Evolutionary conservation across 2,888 invertebrate species (phyloP), one percentile per base, ranked within the genome.

Genomic region (Clanis bilineata): DNA sequence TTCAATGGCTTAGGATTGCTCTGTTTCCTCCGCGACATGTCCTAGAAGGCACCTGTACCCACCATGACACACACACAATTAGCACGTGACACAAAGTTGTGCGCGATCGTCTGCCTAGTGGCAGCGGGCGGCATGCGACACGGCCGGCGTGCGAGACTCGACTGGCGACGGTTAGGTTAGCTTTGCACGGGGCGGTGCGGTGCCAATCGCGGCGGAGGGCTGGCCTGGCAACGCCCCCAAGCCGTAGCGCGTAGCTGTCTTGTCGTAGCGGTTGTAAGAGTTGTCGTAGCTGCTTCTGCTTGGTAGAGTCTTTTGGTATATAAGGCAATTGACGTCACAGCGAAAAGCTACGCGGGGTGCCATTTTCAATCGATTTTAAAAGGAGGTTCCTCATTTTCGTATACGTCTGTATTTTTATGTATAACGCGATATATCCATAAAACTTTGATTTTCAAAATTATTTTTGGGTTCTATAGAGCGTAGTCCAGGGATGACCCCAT

Each of bases 1-100:
- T 98, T 98, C 82, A 97, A 94, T 86, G 98, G 97, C 93, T 98
- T 98, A 78, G 98, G 98, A 93, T 98, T 97, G 93, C 97, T 97
- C 94, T 98, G 98, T 94, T 98, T 98, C 93, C 98, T 95, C 90
- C 98, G 96, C 88, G 98, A 98, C 97, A 98, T 98, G 88, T 83
- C 90, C 89, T 86, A 86, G 78, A 76, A 75, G 69, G 76, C 80
- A 76, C 83, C 83, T 76, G 70, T 77, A 77, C 80, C 77, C 82
- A 85, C 80, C 89, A 89, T 89, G 81, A 76, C 88, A 89, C 88
- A 80, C 81, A 57, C 66, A 71, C 71, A 63, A 61, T 61, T 59
- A 73, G 71, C 75, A 76, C 63, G 61, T 57, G 60, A 63, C 32
- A 63, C 47, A 47, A 25, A 66, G 58, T 64, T 60, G 47, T 61